Base-by-base conservation (phyloP, 2,113 vertebrate genomes). In the human (Homo sapiens) region DNA sequence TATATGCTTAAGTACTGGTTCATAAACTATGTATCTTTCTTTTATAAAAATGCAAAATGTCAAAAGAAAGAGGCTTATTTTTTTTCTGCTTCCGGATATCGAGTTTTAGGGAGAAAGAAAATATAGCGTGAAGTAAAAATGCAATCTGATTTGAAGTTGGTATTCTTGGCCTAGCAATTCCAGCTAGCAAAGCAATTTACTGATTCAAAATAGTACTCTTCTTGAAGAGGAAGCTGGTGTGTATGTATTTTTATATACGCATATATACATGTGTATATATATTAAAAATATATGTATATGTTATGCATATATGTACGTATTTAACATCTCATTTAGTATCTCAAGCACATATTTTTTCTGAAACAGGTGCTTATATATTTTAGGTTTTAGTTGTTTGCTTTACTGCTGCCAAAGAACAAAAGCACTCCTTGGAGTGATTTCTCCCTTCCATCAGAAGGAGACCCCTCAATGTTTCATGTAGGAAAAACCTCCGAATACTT, bases 71-170 rank as follows among this genome's bases (percentile, higher is more conserved):
- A 90, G 23, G 57, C 43, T 92, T 70, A 52, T 38, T 66, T 64
- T 94, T 92, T 96, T 93, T 85, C 73, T 92, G 50, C 40, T 97
- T 92, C 64, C 7, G 38, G 79, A 68, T 59, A 23, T 48, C 64
- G 81, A 95, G 35, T 48, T 40, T 96, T 82, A 64, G 61, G 32
- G n/a, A 89, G n/a, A 93, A 35, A 82, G 55, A 88, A 96, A 97
- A 80, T 43, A 88, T 1, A 95, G 57, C 85, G 88, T 64, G 78
- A 97, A 75, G 64, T 43, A 57, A 94, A 97, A 85, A 32, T 93
- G 16, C 70, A 90, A 83, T 92, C 72, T 94, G 84, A 93, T 90
- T 85, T 90, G 32, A 94, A 59, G 48, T 16, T 64, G 14, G 8
- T 88, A 90, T 97, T 96, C 78, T 84, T 84, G 30, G n/a, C 3